Evolutionary conservation across 2,888 invertebrate genomes (phyloP).

Genomic region (Tetramorium bicarinatum): DNA sequence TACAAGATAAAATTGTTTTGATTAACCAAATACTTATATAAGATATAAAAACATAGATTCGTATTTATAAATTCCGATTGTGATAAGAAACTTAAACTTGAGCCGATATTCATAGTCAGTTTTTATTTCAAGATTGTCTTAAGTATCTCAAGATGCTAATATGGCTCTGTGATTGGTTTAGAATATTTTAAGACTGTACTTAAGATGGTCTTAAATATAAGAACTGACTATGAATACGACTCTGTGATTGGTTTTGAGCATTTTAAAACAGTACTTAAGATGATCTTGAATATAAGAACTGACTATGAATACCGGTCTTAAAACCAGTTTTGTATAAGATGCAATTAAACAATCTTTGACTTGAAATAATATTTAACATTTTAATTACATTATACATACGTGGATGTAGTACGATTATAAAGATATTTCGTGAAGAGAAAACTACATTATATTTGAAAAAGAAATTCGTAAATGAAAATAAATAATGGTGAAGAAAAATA

Average conservation of each 20-base stretch:
- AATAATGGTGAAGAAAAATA: not conserved
- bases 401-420: not conserved
- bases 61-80: not conserved
- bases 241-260: too few species aligned
- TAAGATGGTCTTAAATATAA: too few species aligned
- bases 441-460: not conserved
- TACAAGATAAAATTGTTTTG: not conserved
- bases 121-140: too few species aligned
- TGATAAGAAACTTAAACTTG: not conserved
- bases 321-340: not conserved
- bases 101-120: too few species aligned
- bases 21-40: not conserved
- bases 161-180: too few species aligned
- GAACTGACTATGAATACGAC: too few species aligned
- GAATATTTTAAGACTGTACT: too few species aligned
- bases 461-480: not conserved
- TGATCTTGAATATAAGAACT: too few species aligned
- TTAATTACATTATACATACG: not conserved
- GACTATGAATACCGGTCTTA: not conserved
- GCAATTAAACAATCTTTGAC: not conserved
- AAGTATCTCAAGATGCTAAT: too few species aligned
- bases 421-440: not conserved
- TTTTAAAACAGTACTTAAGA: too few species aligned
- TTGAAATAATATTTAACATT: not conserved
- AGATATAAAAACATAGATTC: not conserved